Evolutionary conservation across 2,888 invertebrate species (phyloP).

Genomic region (Vesta saturnalis): DNA sequence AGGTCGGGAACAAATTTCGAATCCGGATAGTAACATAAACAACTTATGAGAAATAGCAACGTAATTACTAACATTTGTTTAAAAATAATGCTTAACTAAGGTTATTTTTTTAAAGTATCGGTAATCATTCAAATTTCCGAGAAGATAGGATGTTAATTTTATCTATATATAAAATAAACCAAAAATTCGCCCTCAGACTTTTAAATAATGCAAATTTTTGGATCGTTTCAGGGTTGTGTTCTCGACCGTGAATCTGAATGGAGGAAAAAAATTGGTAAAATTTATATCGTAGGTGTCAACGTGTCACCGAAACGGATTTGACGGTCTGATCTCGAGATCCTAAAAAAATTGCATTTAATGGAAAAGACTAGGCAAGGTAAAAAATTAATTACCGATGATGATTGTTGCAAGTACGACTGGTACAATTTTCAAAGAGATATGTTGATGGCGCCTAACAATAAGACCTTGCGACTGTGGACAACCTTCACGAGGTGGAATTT

Average conservation of each 20-base stretch:
- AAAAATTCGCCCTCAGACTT: neutral
- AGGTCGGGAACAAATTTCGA: constrained; percentile 43
- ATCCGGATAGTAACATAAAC: constrained; percentile 44
- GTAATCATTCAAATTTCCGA: neutral
- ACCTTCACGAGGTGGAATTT: constrained; percentile 47
- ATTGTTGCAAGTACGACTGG: constrained; percentile 16
- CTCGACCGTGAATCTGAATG: neutral
- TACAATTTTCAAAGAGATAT: constrained; percentile 38
- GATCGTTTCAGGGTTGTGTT: neutral
- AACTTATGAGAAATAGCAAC: constrained; percentile 9
- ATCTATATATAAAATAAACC: neutral
- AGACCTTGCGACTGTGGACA: constrained; percentile 47
- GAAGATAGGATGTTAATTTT: neutral
- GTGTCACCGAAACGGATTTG: too few relatives aligned
- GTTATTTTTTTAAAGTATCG: too few relatives aligned
- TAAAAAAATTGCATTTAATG: neutral
- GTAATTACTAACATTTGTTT: constrained; percentile 23
- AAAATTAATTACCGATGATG: constrained; percentile 2
- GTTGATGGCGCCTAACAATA: constrained; percentile 48
- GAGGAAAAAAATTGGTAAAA: neutral
- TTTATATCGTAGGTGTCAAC: neutral
- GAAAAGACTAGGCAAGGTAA: neutral
- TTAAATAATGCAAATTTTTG: neutral
- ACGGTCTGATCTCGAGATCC: too few relatives aligned
- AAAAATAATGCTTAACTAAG: constrained; percentile 17